A percentile compares a stretch with the other conserved stretches of the same genome.
Conservation (phyloP, 2,888 invertebrate species). For the Cheilosia soror region DNA sequence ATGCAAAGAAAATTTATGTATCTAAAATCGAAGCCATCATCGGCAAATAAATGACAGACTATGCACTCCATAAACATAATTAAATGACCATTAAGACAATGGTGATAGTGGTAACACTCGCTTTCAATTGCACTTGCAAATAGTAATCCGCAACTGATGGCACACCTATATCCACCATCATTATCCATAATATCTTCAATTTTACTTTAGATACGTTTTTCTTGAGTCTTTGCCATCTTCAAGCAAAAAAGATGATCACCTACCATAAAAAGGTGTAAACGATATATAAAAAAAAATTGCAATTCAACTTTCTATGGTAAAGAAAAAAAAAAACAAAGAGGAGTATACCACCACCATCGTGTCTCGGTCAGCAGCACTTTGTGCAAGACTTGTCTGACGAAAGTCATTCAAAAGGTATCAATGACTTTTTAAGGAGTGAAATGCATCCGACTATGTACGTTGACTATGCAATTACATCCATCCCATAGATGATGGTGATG, state of each 20-base stretch:
- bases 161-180: slow-evolving; percentile 10
- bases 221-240: neutral
- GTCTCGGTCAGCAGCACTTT: slow-evolving; percentile 16
- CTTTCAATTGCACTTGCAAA: slow-evolving; percentile 29
- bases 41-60: neutral
- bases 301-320: slow-evolving; percentile 8
- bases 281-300: slow-evolving; percentile 6
- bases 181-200: slow-evolving; percentile 17
- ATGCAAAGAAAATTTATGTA: too few species aligned
- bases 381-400: slow-evolving; percentile 33
- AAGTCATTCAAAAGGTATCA: slow-evolving; percentile 60
- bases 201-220: slow-evolving; percentile 11
- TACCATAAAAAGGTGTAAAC: slow-evolving; percentile 17
- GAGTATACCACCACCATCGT: neutral
- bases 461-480: slow-evolving; percentile 44
- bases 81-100: slow-evolving; percentile 9
- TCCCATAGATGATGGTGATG: slow-evolving; percentile 16
- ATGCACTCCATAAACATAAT: neutral
- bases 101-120: slow-evolving; percentile 17
- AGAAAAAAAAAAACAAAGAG: neutral
- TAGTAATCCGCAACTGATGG: slow-evolving; percentile 9
- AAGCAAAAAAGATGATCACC: slow-evolving; percentile 5
- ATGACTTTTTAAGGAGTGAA: slow-evolving; percentile 68
- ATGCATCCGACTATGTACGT: slow-evolving; percentile 54
- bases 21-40: too few species aligned